Evolutionary conservation across 1,140 invertebrate genomes (phyloP).

Genomic region (Caenorhabditis tropicalis): DNA sequence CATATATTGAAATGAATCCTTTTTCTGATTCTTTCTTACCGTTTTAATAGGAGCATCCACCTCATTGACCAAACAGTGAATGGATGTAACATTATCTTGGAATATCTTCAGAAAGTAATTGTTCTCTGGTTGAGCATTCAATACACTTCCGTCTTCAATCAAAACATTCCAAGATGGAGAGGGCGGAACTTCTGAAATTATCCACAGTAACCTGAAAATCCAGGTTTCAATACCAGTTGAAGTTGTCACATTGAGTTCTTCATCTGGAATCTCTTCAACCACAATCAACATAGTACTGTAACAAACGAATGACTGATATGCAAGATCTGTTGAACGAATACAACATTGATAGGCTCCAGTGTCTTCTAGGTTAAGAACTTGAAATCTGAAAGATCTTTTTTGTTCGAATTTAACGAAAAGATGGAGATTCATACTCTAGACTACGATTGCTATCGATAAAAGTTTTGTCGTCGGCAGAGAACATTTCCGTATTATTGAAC

Average conservation of each 20-base stretch:
- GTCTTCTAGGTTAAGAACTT: background rate
- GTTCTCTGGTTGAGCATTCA: slow-evolving; percentile 10
- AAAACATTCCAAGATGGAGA: background rate
- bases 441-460: slow-evolving; percentile 6
- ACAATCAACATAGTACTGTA: slow-evolving; percentile 21
- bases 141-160: background rate
- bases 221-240: background rate
- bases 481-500: slow-evolving; percentile 35
- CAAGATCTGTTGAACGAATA: slow-evolving; percentile 10
- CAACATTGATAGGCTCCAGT: slow-evolving; percentile 6
- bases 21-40: too few species aligned
- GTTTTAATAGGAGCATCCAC: slow-evolving; percentile 6
- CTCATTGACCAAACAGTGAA: slow-evolving; percentile 20
- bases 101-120: slow-evolving; percentile 40
- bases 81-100: background rate
- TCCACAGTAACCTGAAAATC: background rate
- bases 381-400: background rate
- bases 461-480: slow-evolving; percentile 19
- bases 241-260: background rate
- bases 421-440: background rate
- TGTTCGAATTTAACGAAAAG: background rate
- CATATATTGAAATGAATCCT: too few species aligned
- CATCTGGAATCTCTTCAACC: background rate
- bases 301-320: slow-evolving; percentile 28
- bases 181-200: background rate